Evolutionary conservation across 2,888 invertebrate genomes (phyloP), one percentile per base, ranked within the genome.

Genomic region (Hydrotaea cyrtoneurina): DNA sequence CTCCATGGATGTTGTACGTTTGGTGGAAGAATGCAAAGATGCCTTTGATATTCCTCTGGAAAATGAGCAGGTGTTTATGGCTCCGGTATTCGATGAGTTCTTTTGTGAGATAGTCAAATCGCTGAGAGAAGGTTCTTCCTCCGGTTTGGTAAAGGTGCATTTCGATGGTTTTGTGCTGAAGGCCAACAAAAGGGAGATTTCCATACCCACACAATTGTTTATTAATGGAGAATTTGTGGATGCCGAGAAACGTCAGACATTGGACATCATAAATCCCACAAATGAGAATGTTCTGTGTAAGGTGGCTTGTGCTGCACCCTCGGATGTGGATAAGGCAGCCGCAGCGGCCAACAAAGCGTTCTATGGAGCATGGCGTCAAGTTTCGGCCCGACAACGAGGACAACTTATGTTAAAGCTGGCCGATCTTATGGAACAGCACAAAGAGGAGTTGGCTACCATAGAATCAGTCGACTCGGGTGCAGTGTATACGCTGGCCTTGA

Each of bases 391-490:
- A 87, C 98, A 99, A 88, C 94, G 99, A 26, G 98, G 98, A 2
- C 94, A 95, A 82, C 90, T 98, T 0, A 93, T 99, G 91, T 96
- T 95, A 89, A 97, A 96, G 91, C 93, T 99, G 87, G 99, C 99
- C 0, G 98, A 99, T 90, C 93, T 99, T 83, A 98, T 99, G 98
- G 98, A 98, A 86, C 93, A 97, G 89, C 96, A 98, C 92, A 97
- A 97, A 90, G 98, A 98, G 91, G 98, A 99, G 90, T 92, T 99
- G 87, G 99, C 99, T 0, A 98, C 98, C 0, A 95, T 99, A 23
- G 99, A 99, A 91, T 95, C 96, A 0, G 94, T 98, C 0, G 99
- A 99, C 92, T 98, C 98, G 0, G 99, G 99, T 0, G 99, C 99
- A 0, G 99, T 99, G 0, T 99, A 99, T 93, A 99, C 99, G 0